Evolutionary conservation across 2,113 vertebrate genomes (phyloP).

Genomic region (Bubalus kerabau): DNA sequence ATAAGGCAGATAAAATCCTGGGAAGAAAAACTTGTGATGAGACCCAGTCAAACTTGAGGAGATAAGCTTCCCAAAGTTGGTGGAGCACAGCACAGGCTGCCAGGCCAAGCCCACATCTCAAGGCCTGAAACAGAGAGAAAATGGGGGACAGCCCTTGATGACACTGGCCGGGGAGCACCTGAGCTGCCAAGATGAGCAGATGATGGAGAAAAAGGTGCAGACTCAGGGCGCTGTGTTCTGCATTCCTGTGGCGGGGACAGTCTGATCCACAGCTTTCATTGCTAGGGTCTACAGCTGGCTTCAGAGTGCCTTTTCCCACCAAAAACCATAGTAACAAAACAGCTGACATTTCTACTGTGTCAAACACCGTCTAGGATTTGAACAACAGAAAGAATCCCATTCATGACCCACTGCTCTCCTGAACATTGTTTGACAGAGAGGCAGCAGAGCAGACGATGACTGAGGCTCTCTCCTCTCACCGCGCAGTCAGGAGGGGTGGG

Average conservation of each 20-base stretch:
- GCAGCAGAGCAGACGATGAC: not conserved
- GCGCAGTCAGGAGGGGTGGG: fast-evolving
- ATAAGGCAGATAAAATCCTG: not conserved
- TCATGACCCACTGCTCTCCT: not conserved
- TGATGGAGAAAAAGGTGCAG: fast-evolving
- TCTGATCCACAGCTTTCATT: not conserved
- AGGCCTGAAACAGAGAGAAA: not conserved
- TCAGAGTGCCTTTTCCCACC: not conserved
- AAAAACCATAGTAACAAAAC: not conserved
- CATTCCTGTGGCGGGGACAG: fast-evolving
- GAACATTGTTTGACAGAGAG: not conserved
- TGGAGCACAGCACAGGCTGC: not conserved
- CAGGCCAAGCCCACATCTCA: not conserved
- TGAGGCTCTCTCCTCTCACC: no score
- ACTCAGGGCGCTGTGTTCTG: not conserved
- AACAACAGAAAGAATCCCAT: not conserved
- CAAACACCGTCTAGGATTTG: not conserved
- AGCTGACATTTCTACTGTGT: not conserved
- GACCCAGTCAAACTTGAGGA: not conserved
- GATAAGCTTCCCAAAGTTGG: not conserved
- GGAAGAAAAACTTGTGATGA: not conserved
- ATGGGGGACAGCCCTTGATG: not conserved
- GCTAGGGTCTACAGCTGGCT: fast-evolving
- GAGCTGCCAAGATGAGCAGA: fast-evolving
- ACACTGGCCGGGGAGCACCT: fast-evolving